These are phyloP conservation scores for Brachionichthys hirsutus DNA, from an alignment of 2,113 vertebrate genomes.

Conservation along the genomic window DNA sequence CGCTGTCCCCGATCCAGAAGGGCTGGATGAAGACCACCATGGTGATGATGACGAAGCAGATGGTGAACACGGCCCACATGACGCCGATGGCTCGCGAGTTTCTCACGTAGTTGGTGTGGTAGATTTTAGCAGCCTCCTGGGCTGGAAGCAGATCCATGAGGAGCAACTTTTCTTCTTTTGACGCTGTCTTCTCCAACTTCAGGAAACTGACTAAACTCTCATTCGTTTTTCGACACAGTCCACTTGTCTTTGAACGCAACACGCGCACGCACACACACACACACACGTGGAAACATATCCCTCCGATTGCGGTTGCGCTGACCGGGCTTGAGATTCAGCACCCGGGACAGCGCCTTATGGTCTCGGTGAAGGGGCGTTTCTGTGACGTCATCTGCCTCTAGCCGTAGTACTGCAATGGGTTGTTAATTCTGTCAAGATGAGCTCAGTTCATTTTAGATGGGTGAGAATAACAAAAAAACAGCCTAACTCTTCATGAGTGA, in stretches of 20 bases:
- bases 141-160: constrained; percentile 90
- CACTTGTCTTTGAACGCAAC: background rate
- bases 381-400: constrained; percentile 21
- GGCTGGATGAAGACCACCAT: constrained; percentile 96
- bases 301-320: background rate
- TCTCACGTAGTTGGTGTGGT: constrained; percentile 96
- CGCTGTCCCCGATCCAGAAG: constrained; percentile 97
- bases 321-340: constrained; percentile 40
- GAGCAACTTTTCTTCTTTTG: too few relatives aligned
- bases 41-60: constrained; percentile 91
- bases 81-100: constrained; percentile 93
- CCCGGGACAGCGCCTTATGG: constrained; percentile 54
- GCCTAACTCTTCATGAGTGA: too few relatives aligned
- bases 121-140: constrained; percentile 93
- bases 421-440: too few relatives aligned
- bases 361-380: constrained; percentile 1
- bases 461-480: too few relatives aligned
- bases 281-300: background rate
- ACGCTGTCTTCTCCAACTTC: too few relatives aligned
- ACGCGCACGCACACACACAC: background rate
- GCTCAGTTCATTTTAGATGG: too few relatives aligned
- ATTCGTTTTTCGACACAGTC: background rate
- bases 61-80: constrained; percentile 94
- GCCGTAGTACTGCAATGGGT: too few relatives aligned
- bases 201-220: too few relatives aligned